Base-by-base conservation (phyloP, 2,888 invertebrate genomes). In the Euplexia lucipara region DNA sequence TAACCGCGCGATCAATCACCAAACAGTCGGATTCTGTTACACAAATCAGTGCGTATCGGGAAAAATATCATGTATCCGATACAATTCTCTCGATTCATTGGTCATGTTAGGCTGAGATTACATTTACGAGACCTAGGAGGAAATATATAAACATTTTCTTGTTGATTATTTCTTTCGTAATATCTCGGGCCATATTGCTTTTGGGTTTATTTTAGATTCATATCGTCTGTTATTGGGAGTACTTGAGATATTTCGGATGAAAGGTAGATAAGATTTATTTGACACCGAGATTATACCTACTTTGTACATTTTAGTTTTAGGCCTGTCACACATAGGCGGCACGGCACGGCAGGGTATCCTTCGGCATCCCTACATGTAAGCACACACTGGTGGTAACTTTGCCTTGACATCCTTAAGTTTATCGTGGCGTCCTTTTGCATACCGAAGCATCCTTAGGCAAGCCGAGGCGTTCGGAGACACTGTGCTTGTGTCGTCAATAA, bases 11-110 rank as follows among this genome's bases (percentile, higher is more conserved):
- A 79, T 79, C 70, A 63, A 81, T 76, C 73, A 70, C 41, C 32
- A 7, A 79, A 60, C 78, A 80, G 74, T 82, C 74, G 44, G 71
- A 65, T 79, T 63, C 32, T 30, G 74, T 81, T 79, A 81, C 69
- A 75, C 66, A 75, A 83, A 84, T 84, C 77, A 71, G 74, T 70
- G 75, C 60, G 51, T 68, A 60, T 67, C 52, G 61, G 64, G 70
- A 59, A 77, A 81, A 78, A 79, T 82, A 77, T 75, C 75, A 80
- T 79, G 65, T 58, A 77, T 80, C 73, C 52, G 65, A 83, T 82
- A 78, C 69, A 77, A 82, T 78, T 79, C 64, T 81, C 79, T 77
- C 77, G 70, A 76, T 68, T 78, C 76, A 73, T 65, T 81, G 84
- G 58, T 20, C 64, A 60, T 56, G 67, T 79, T 69, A 83, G 68